Percentiles rank a stretch among this genome's conserved stretches.
These are phyloP conservation scores for Triplophysa tibetana DNA, from an alignment of 2,113 vertebrate genomes.

Conservation along the genomic window DNA sequence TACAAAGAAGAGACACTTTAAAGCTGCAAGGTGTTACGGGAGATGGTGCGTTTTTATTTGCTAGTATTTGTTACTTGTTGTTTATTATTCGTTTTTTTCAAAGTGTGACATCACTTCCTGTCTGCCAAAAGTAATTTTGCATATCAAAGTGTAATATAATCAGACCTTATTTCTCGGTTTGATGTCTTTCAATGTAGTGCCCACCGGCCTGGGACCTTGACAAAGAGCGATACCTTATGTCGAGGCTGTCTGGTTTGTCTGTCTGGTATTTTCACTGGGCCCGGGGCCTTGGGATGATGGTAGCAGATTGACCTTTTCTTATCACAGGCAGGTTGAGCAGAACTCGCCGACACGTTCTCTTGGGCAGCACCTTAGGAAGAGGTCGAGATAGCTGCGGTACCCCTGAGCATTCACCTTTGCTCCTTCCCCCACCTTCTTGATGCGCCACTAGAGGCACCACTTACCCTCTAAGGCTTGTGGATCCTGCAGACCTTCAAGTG, in stretches of 20 bases:
- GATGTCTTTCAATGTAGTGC: background rate
- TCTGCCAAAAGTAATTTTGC: too few relatives aligned
- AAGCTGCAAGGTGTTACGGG: too few relatives aligned
- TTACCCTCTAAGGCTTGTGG: slow-evolving; percentile 44
- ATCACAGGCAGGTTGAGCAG: slow-evolving; percentile 70
- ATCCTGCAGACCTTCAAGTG: slow-evolving; percentile 50
- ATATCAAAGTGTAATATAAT: background rate
- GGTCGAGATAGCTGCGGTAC: slow-evolving; percentile 73
- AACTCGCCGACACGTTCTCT: slow-evolving; percentile 71
- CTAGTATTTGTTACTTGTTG: too few relatives aligned
- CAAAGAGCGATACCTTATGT: background rate
- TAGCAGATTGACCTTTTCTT: slow-evolving; percentile 71
- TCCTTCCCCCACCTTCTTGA: slow-evolving; percentile 59
- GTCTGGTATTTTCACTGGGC: slow-evolving; percentile 38
- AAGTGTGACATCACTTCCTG: too few relatives aligned
- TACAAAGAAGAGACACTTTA: too few relatives aligned
- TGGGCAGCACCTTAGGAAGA: slow-evolving; percentile 69
- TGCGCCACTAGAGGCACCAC: slow-evolving; percentile 50
- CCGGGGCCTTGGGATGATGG: slow-evolving; percentile 52
- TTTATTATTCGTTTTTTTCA: too few relatives aligned
- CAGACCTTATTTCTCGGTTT: background rate
- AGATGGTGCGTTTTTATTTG: too few relatives aligned
- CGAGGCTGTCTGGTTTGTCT: background rate
- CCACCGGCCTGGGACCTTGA: background rate
- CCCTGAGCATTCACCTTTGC: slow-evolving; percentile 76